phyloP scores from a whole-genome alignment of 2,797 vertebrate species.

The Acanthurus lineatus region DNA sequence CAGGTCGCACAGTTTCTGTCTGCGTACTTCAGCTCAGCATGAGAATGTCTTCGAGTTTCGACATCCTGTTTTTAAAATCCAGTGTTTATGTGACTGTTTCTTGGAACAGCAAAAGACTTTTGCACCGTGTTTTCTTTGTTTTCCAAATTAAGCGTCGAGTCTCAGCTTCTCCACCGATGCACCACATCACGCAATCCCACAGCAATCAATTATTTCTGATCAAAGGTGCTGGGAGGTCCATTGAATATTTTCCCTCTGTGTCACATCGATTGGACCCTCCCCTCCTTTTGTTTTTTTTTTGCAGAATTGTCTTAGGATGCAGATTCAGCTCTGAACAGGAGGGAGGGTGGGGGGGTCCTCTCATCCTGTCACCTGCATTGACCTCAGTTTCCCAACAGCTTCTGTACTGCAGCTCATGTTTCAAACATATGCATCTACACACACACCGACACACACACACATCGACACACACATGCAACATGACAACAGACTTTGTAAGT shows the following conservation, averaged over 20 bases:
- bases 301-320: constrained; percentile 11
- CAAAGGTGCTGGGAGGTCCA: constrained; percentile 31
- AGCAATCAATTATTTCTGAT: constrained; percentile 39
- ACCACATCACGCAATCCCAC: constrained; percentile 26
- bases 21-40: too few species aligned
- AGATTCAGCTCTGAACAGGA: not conserved
- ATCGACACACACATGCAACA: too few species aligned
- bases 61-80: too few species aligned
- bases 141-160: constrained; percentile 19
- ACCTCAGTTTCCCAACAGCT: constrained; percentile 40
- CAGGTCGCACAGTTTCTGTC: too few species aligned
- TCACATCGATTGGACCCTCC: constrained; percentile 37
- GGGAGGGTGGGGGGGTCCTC: not conserved
- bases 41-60: too few species aligned
- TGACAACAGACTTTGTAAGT: too few species aligned
- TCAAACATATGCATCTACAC: too few species aligned
- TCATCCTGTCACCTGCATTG: not conserved
- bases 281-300: not conserved
- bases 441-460: too few species aligned
- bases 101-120: too few species aligned
- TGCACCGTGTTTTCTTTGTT: too few species aligned
- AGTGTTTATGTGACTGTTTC: too few species aligned
- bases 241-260: constrained; percentile 41
- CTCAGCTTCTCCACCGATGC: not conserved
- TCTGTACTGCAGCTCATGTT: constrained; percentile 4